Evolutionary conservation across 2,888 invertebrate species (phyloP).

Genomic region (Morpho helenor): DNA sequence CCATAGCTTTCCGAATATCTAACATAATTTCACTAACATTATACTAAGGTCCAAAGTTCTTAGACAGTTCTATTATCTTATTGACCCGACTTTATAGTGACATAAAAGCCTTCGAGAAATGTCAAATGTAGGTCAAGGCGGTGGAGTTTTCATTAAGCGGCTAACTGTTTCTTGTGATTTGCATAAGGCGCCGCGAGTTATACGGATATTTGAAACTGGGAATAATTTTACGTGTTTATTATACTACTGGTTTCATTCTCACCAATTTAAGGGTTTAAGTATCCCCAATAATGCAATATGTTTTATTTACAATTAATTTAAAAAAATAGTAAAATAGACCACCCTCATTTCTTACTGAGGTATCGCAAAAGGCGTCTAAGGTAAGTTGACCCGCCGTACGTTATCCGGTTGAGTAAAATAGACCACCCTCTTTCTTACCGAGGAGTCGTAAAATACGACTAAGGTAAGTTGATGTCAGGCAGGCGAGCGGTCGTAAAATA

Average conservation of each 20-base stretch:
- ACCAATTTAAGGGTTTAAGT: neutral
- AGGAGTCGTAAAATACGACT: no score
- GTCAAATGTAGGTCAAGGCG: conserved; percentile 17
- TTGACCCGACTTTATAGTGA: neutral
- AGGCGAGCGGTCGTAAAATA: no score
- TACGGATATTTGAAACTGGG: neutral
- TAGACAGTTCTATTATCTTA: neutral
- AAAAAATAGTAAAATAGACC: neutral
- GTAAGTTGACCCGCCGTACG: no score
- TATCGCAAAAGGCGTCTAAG: no score
- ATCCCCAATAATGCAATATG: neutral
- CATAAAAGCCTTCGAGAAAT: neutral
- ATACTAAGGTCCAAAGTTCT: no score
- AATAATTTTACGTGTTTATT: neutral
- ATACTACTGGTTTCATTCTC: neutral
- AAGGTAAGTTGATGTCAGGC: no score
- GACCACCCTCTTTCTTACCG: neutral
- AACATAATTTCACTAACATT: no score
- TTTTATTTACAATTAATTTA: no score
- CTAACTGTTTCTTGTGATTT: conserved; percentile 20
- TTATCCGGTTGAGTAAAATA: neutral
- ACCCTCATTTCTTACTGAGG: neutral
- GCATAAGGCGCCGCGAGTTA: conserved; percentile 17
- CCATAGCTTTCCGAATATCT: no score
- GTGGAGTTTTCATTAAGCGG: conserved; percentile 20